Conservation (phyloP, 2,113 vertebrate genomes). For the Leucopsar rothschildi region DNA sequence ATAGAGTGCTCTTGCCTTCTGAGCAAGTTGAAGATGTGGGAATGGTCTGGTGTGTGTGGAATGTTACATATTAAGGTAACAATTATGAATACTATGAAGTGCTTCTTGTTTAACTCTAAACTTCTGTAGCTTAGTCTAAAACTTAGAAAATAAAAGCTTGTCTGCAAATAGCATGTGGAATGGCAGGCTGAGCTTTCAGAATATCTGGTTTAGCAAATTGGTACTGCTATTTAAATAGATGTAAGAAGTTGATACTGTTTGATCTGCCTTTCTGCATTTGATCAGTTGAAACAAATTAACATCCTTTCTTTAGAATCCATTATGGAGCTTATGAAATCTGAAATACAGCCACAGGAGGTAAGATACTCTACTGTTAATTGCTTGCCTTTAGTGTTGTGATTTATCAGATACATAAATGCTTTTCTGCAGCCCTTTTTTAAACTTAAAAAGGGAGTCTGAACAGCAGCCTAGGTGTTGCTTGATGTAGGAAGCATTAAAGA, state of each 20-base stretch:
- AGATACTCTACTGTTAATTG: conserved; percentile 17
- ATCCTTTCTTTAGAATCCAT: conserved; percentile 67
- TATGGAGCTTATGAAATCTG: conserved; percentile 70
- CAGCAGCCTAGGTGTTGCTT: not conserved
- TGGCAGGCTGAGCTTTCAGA: not conserved
- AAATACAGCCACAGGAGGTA: conserved; percentile 86
- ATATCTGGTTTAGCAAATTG: not conserved
- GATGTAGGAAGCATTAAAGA: not conserved
- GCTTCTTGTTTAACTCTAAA: not conserved
- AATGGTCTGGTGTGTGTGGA: not conserved
- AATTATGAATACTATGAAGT: not conserved
- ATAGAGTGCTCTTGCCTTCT: not conserved
- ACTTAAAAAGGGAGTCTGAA: not conserved
- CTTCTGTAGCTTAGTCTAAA: not conserved
- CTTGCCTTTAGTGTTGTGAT: not conserved
- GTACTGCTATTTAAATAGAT: not conserved
- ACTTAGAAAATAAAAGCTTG: not conserved
- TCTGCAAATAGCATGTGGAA: not conserved
- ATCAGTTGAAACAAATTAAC: conserved; percentile 36
- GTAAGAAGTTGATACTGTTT: not conserved
- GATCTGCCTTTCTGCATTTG: not conserved
- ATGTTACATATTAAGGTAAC: not conserved
- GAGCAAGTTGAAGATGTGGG: not conserved
- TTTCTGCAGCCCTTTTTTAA: not conserved
- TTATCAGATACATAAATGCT: not conserved